Percentiles rank a stretch among this genome's conserved stretches.
Conservation (phyloP, 2,113 vertebrate genomes). For the Pseudorectes ferrugineus region DNA sequence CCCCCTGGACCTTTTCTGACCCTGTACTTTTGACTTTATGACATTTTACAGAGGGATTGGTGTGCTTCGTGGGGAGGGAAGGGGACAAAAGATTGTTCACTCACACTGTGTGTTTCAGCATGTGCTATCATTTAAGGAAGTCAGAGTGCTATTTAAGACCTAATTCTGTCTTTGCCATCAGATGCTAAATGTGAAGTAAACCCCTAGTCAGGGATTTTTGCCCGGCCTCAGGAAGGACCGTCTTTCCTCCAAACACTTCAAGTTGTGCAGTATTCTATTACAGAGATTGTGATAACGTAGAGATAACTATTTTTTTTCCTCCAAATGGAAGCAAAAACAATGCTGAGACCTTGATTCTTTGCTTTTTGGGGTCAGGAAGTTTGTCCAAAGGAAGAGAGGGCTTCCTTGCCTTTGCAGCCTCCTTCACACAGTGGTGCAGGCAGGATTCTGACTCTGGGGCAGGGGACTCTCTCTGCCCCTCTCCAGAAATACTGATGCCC, state of each 20-base stretch:
- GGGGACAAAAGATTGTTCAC: background rate
- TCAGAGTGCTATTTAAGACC: background rate
- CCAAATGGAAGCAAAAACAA: slow-evolving; percentile 1
- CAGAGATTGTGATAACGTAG: slow-evolving; percentile 20
- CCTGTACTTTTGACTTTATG: background rate
- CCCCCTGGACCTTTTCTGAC: background rate
- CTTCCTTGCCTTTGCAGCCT: background rate
- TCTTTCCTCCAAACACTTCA: slow-evolving; percentile 12
- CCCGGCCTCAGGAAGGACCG: slow-evolving; percentile 48
- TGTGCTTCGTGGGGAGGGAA: fast-evolving
- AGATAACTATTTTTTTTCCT: background rate
- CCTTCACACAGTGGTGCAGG: background rate
- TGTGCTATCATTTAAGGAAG: slow-evolving; percentile 42
- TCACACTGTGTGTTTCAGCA: background rate
- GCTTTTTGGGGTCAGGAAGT: background rate
- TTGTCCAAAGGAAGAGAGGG: slow-evolving; percentile 2
- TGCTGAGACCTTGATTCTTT: background rate
- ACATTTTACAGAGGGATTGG: background rate
- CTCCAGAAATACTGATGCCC: background rate
- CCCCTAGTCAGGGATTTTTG: background rate
- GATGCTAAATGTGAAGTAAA: background rate
- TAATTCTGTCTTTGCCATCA: slow-evolving; percentile 29
- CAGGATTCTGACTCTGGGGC: fast-evolving
- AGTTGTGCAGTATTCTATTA: background rate
- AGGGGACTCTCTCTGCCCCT: background rate